These are phyloP conservation scores for Leptoclinus maculatus DNA, from an alignment of 2,797 vertebrate species.

Conservation along the genomic window DNA sequence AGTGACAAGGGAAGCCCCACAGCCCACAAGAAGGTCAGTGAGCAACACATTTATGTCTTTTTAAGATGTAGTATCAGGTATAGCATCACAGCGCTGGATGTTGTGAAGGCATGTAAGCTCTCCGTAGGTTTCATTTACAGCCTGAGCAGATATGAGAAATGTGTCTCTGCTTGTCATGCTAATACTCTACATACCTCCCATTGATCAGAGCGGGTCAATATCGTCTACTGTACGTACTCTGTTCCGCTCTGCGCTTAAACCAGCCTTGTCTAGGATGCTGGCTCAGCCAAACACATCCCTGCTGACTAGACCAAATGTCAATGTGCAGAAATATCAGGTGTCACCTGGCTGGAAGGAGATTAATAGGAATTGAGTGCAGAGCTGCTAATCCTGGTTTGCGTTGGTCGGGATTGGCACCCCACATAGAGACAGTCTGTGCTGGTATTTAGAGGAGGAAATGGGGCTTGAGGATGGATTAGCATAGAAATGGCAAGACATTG, in stretches of 20 bases:
- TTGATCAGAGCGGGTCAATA: constrained; percentile 42
- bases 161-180: constrained; percentile 17
- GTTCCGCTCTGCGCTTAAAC: constrained; percentile 7
- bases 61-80: background rate
- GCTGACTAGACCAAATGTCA: constrained; percentile 52
- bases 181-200: constrained; percentile 29
- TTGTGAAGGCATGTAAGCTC: background rate
- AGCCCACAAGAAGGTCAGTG: constrained; percentile 63
- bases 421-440: background rate
- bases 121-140: background rate
- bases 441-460: background rate
- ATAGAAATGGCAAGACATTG: background rate
- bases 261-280: constrained; percentile 11
- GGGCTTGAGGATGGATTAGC: background rate
- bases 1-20: constrained; percentile 74
- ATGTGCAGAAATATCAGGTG: constrained; percentile 49
- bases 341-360: constrained; percentile 41
- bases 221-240: constrained; percentile 9
- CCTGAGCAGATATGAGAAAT: background rate
- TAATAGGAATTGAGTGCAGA: constrained; percentile 35
- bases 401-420: constrained; percentile 4
- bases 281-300: constrained; percentile 38
- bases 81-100: background rate
- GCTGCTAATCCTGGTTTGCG: constrained; percentile 6
- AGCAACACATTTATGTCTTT: background rate